Conservation (phyloP, 2,888 invertebrate genomes). For the Tipula vernalis region DNA sequence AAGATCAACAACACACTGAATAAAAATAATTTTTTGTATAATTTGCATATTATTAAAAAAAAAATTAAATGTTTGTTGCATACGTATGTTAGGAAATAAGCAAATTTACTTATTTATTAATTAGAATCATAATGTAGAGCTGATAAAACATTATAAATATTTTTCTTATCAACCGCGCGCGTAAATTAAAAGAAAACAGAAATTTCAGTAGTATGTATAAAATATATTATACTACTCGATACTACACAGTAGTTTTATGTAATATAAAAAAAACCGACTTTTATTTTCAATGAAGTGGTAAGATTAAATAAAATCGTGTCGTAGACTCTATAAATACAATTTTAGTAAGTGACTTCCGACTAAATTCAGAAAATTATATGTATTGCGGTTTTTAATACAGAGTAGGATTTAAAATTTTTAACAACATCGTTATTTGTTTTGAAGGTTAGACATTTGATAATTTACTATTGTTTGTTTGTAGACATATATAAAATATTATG, state of each 20-base stretch:
- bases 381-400: neutral
- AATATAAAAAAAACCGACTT: neutral
- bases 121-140: neutral
- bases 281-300: neutral
- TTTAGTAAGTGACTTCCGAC: neutral
- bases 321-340: neutral
- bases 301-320: neutral
- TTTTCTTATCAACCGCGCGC: neutral
- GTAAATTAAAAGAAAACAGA: neutral
- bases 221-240: neutral
- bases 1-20: neutral
- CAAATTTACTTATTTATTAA: neutral
- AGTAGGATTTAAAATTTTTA: neutral
- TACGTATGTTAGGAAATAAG: neutral
- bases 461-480: neutral
- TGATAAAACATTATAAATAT: neutral
- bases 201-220: neutral
- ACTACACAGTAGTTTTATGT: neutral
- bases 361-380: neutral
- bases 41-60: no score
- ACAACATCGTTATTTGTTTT: neutral
- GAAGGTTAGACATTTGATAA: neutral
- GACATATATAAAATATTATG: neutral
- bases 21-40: no score
- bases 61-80: no score